Evolutionary conservation across 2,113 vertebrate species (phyloP), one percentile per base, ranked within the genome.

Genomic region (Psilopogon haemacephalus): DNA sequence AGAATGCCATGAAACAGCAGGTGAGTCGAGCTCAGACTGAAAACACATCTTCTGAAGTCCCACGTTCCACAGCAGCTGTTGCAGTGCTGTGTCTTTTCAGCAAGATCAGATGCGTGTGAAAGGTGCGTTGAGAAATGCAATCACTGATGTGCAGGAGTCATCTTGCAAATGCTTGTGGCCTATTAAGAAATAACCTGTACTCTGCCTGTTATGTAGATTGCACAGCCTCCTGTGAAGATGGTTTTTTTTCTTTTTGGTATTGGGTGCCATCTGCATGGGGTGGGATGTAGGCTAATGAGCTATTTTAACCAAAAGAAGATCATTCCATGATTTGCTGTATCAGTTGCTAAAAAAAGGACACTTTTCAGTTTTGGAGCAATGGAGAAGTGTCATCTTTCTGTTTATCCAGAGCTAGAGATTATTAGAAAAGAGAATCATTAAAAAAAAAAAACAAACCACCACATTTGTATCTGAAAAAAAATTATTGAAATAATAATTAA

Each of bases 61-160:
- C 1, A 38, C 40, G 40, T 28, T 3, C 5, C 8, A 2, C 4
- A 40, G 18, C 8, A 65, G 44, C 8, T 2, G 1, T 55, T 33
- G 35, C 14, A 72, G 11, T 13, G 10, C 32, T 21, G 59, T 68
- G 33, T 21, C 9, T 48, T 64, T 56, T 14, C 35, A 62, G 50
- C 40, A 33, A n/a, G 42, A 30, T 12, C 27, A 77, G 28, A 28
- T 40, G n/a, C n/a, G n/a, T 13, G 15, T 48, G 48, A 11, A 44
- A 60, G 37, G 5, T 3, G 0, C 3, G 21, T 15, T 71, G 30
- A 23, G 58, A 59, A 30, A 44, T 5, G 18, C 26, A 24, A 27
- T 8, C 12, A 5, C 56, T 48, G 46, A 12, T 77, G 37, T 80
- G 4, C 16, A 40, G 20, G 46, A n/a, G 38, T 44, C 16, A 33